These are phyloP conservation scores for Typhlichthys subterraneus DNA, from an alignment of 2,797 vertebrate genomes.

Conservation along the genomic window DNA sequence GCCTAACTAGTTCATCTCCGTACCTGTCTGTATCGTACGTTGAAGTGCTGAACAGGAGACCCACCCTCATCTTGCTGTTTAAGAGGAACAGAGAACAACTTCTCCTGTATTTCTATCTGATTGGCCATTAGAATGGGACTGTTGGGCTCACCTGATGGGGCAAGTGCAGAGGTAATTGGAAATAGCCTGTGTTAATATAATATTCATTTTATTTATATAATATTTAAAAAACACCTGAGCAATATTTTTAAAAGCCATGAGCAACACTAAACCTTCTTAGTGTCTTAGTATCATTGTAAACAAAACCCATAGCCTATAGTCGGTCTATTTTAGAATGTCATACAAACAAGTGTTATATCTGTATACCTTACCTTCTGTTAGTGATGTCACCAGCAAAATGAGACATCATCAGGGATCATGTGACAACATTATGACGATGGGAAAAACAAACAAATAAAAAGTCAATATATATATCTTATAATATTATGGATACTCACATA, in stretches of 20 bases:
- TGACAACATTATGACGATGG: slow-evolving; percentile 39
- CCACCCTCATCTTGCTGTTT: slow-evolving; percentile 41
- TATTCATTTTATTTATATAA: not conserved
- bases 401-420: slow-evolving; percentile 36
- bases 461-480: too few species aligned
- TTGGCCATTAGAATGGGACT: slow-evolving; percentile 41
- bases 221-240: too few species aligned
- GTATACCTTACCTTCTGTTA: slow-evolving; percentile 67
- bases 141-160: slow-evolving; percentile 64
- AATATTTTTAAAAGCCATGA: too few species aligned
- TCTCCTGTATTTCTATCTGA: slow-evolving; percentile 42
- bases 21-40: slow-evolving; percentile 57
- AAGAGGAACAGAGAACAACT: slow-evolving; percentile 56
- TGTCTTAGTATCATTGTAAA: not conserved
- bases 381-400: slow-evolving; percentile 38
- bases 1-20: not conserved
- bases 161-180: not conserved
- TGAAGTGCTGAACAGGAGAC: slow-evolving; percentile 46
- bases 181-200: not conserved
- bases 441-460: slow-evolving; percentile 3
- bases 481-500: not conserved
- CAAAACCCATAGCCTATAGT: not conserved
- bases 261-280: not conserved
- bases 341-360: not conserved
- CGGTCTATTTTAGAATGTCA: too few species aligned